Evolutionary conservation across 2,888 invertebrate species (phyloP), one percentile per base, ranked within the genome.

Genomic region (Chymomyza amoena): DNA sequence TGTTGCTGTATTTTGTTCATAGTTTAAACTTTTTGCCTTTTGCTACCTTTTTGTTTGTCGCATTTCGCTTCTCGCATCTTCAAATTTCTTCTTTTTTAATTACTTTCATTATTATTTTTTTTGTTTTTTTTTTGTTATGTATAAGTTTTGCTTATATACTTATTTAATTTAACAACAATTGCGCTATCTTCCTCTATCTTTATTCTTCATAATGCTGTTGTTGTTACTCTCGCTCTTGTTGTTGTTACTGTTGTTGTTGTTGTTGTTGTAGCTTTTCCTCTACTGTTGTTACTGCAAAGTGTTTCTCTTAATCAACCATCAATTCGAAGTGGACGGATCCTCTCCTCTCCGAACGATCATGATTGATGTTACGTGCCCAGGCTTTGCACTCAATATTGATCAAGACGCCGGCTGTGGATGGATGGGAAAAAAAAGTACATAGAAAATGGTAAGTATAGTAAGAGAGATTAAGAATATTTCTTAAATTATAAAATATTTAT

Each of bases 271-370:
- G 61, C 66, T 68, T 16, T 68, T 60, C 39, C 7, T 45, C 51
- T 61, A 61, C 25, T 63, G 63, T 28, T 51, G 66, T 61, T 64
- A 20, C 36, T 39, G 52, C 69, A 39, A 57, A 13, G 36, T 64
- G 81, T 10, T 25, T 86, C 77, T 87, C 90, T 94, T 95, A 96
- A 93, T 98, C 98, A 92, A 98, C 95, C 95, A 98, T 95, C 92
- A 98, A 93, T 93, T 98, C 98, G 93, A 98, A 97, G 93, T 98
- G 97, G 89, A 98, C 97, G 88, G 96, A 96, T 89, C 98, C 98
- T 91, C 96, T 95, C 92, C 96, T 95, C 92, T 97, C 96, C 92
- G 95, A 94, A 90, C 97, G 95, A 93, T 98, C 96, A 92, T 97
- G 97, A 81, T 93, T 90, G 90, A 97, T 96, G 93, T 97, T 97